Evolutionary conservation across 2,113 vertebrate species (phyloP).

Genomic region (Merops nubicus): DNA sequence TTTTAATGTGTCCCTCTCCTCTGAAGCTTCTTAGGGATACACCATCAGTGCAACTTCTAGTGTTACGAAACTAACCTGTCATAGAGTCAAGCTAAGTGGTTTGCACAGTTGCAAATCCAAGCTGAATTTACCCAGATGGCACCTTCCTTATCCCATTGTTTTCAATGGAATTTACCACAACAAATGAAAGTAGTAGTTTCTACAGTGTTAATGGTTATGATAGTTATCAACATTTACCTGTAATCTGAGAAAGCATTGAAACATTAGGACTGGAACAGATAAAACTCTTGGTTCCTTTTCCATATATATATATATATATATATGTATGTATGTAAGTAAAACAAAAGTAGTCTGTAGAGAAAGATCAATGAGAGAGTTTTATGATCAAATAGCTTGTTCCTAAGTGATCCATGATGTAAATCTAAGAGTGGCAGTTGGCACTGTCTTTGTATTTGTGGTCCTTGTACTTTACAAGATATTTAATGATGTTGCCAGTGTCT

Average conservation of each 20-base stretch:
- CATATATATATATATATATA: accelerated
- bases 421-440: background rate
- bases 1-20: background rate
- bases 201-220: background rate
- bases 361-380: background rate
- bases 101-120: background rate
- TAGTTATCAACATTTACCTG: background rate
- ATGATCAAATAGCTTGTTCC: background rate
- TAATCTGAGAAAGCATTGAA: background rate
- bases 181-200: background rate
- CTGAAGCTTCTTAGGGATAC: background rate
- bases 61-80: background rate
- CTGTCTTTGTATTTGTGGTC: background rate
- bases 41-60: background rate
- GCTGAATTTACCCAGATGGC: background rate
- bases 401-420: background rate
- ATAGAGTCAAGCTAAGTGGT: background rate
- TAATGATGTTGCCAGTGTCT: background rate
- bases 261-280: background rate
- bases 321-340: background rate
- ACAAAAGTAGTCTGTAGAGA: background rate
- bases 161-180: background rate
- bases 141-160: accelerated
- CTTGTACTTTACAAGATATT: background rate
- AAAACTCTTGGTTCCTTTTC: background rate